phyloP scores from a whole-genome alignment of 2,113 vertebrate species.

The Ptyas mucosa region DNA sequence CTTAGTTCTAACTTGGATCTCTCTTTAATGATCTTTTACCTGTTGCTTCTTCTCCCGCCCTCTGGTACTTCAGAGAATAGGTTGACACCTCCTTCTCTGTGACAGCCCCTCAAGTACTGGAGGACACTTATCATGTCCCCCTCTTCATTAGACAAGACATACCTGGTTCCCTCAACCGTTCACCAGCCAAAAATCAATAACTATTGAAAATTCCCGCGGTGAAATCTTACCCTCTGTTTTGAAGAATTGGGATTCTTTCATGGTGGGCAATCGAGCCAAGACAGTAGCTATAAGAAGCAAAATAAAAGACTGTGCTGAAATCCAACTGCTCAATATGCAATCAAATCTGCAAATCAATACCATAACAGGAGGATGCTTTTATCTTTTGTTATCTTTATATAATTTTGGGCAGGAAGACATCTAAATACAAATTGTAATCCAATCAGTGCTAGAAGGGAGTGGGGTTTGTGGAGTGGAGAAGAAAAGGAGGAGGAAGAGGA shows the following conservation, averaged over 20 bases:
- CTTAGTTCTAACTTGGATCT: not conserved
- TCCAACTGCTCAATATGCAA: not conserved
- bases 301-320: not conserved
- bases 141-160: not conserved
- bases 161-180: not conserved
- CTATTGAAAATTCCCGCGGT: not conserved
- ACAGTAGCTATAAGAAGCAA: conserved; percentile 49
- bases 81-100: no score
- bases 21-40: not conserved
- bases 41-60: not conserved
- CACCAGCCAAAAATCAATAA: not conserved
- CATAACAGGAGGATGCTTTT: not conserved
- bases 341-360: not conserved
- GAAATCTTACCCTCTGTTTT: conserved; percentile 55
- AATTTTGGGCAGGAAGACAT: not conserved
- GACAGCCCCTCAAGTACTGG: no score
- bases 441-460: not conserved
- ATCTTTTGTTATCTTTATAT: not conserved
- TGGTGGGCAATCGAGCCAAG: conserved; percentile 54
- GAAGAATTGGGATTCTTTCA: conserved; percentile 42
- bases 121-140: not conserved
- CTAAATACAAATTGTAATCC: not conserved
- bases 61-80: not conserved
- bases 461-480: no score
- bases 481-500: no score